A percentile compares a stretch with the other conserved stretches of the same genome.
Conservation (phyloP, 2,888 invertebrate genomes). For the Drosophila lutescens region DNA sequence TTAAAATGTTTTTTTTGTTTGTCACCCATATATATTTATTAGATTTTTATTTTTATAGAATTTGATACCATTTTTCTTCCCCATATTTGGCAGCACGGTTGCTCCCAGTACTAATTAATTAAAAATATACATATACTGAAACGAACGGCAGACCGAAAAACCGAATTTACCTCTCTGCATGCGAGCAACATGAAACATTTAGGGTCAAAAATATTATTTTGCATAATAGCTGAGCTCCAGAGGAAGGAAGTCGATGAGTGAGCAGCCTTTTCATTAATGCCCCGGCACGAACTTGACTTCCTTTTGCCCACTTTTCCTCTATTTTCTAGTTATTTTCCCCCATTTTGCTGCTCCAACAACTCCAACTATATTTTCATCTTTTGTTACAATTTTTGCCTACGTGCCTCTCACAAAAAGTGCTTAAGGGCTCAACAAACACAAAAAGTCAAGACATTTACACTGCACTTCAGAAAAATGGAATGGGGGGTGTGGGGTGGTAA, state of each 20-base stretch:
- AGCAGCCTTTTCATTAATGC: constrained; percentile 56
- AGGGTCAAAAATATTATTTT: constrained; percentile 42
- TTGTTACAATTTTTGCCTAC: constrained; percentile 51
- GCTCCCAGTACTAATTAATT: constrained; percentile 49
- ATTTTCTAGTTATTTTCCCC: constrained; percentile 23
- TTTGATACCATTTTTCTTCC: too few relatives aligned
- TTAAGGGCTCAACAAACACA: constrained; percentile 81
- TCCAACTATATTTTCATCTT: constrained; percentile 36
- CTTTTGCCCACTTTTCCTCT: constrained; percentile 12
- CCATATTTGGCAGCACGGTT: neutral
- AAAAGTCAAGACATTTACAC: constrained; percentile 79
- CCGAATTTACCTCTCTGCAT: constrained; percentile 4
- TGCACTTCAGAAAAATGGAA: constrained; percentile 62
- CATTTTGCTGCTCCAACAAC: neutral
- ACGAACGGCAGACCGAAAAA: neutral
- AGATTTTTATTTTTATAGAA: too few relatives aligned
- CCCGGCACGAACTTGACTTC: constrained; percentile 43
- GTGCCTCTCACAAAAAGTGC: constrained; percentile 53
- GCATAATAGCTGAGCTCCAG: constrained; percentile 36
- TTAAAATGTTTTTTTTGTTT: neutral
- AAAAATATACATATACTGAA: constrained; percentile 39
- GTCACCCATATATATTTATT: too few relatives aligned
- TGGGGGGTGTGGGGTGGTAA: neutral
- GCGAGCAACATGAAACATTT: constrained; percentile 19
- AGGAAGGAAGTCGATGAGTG: constrained; percentile 33